Conservation (phyloP, 2,888 invertebrate genomes). For the Nomada flava region DNA sequence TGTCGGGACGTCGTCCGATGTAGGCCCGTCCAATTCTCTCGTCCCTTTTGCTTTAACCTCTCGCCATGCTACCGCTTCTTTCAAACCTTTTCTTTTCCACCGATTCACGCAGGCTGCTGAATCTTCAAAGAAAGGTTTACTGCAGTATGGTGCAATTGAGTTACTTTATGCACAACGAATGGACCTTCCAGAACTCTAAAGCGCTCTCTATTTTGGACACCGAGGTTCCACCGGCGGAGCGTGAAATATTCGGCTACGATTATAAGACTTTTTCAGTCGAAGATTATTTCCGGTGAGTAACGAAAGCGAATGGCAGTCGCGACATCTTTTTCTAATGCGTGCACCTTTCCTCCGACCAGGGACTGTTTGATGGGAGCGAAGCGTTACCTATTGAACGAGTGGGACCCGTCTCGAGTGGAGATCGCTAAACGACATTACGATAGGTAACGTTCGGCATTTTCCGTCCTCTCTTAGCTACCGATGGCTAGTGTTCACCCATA, state of each 20-base stretch:
- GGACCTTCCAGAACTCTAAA: slow-evolving; percentile 90
- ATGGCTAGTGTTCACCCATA: too few species aligned
- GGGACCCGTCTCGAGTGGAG: slow-evolving; percentile 85
- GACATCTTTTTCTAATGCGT: not conserved
- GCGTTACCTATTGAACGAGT: slow-evolving; percentile 88
- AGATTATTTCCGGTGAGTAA: slow-evolving; percentile 84
- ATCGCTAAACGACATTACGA: slow-evolving; percentile 85
- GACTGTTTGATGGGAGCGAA: slow-evolving; percentile 87
- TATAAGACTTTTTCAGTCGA: slow-evolving; percentile 85
- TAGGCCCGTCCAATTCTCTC: slow-evolving; percentile 81
- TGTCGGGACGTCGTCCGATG: slow-evolving; percentile 90
- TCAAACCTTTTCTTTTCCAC: not conserved
- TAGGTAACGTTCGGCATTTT: slow-evolving; percentile 83
- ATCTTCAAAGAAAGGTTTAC: slow-evolving; percentile 92
- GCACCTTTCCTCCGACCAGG: slow-evolving; percentile 58
- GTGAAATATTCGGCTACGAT: slow-evolving; percentile 87
- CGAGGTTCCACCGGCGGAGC: slow-evolving; percentile 82
- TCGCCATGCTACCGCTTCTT: not conserved
- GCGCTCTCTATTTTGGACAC: slow-evolving; percentile 71
- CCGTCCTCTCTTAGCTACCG: not conserved
- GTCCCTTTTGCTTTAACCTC: too few species aligned
- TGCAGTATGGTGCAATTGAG: slow-evolving; percentile 89
- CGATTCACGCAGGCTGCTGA: slow-evolving; percentile 88
- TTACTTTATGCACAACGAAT: slow-evolving; percentile 91
- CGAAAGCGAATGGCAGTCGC: not conserved